Evolutionary conservation across 1,140 invertebrate species (phyloP).

Genomic region (Brachionus angularis): DNA sequence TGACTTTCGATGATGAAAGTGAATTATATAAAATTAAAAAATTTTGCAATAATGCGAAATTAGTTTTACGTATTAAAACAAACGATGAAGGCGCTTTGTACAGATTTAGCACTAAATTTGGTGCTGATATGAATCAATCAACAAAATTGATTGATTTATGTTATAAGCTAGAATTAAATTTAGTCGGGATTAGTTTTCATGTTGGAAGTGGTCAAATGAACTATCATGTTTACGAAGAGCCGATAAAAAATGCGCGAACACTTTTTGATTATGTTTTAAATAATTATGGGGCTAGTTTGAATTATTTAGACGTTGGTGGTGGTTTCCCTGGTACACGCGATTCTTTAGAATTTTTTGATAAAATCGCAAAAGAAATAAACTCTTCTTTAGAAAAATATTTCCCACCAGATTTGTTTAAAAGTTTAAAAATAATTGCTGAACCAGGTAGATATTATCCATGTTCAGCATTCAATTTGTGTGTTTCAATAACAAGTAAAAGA

Average conservation of each 20-base stretch:
- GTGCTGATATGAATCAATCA: slow-evolving; percentile 77
- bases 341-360: neutral
- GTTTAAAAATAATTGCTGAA: slow-evolving; percentile 83
- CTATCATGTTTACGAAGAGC: slow-evolving; percentile 55
- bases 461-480: slow-evolving; percentile 83
- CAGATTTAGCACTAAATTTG: slow-evolving; percentile 89
- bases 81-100: slow-evolving; percentile 81
- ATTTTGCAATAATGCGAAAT: slow-evolving; percentile 71
- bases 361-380: slow-evolving; percentile 58
- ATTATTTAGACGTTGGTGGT: slow-evolving; percentile 60
- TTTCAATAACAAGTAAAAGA: too few species aligned
- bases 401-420: slow-evolving; percentile 58
- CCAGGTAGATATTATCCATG: slow-evolving; percentile 87
- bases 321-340: slow-evolving; percentile 58
- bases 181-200: slow-evolving; percentile 69
- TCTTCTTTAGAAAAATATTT: slow-evolving; percentile 76
- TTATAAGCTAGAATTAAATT: slow-evolving; percentile 66
- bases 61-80: slow-evolving; percentile 77
- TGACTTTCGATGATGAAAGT: slow-evolving; percentile 93
- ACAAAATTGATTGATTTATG: slow-evolving; percentile 73
- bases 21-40: slow-evolving; percentile 87
- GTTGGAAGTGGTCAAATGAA: slow-evolving; percentile 61
- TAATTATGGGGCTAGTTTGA: slow-evolving; percentile 56
- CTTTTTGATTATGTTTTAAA: slow-evolving; percentile 56
- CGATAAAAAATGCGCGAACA: slow-evolving; percentile 55